phyloP scores from a whole-genome alignment of 2,113 vertebrate species.

The Anser brachyrhynchus region DNA sequence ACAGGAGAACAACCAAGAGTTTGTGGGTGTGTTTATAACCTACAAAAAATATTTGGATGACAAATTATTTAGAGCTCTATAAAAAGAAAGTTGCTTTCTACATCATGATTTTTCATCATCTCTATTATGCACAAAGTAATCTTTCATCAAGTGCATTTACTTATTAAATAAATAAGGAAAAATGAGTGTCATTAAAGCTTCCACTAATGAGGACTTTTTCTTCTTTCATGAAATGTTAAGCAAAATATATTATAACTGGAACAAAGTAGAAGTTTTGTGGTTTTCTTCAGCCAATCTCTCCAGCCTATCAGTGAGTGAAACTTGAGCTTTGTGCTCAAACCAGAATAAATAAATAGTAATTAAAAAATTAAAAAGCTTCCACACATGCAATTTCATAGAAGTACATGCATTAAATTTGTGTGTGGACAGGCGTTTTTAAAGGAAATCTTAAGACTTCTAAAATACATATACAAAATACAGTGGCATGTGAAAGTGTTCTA shows the following conservation, averaged over 20 bases:
- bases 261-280: background rate
- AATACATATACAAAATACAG: background rate
- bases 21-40: background rate
- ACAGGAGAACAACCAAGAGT: background rate
- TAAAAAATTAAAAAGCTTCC: background rate
- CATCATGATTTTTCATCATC: background rate
- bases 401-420: background rate
- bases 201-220: background rate
- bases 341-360: fast-evolving
- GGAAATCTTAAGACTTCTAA: background rate
- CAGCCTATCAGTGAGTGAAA: background rate
- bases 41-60: background rate
- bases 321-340: background rate
- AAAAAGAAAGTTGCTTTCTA: background rate
- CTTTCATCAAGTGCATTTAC: background rate
- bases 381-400: background rate
- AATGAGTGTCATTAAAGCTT: background rate
- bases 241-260: background rate
- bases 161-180: background rate
- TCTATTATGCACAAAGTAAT: background rate
- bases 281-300: background rate
- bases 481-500: fast-evolving
- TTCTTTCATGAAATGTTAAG: background rate
- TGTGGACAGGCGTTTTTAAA: background rate
- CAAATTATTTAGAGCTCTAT: background rate